Conservation (phyloP, 2,113 vertebrate genomes). For the Xenus cinereus region DNA sequence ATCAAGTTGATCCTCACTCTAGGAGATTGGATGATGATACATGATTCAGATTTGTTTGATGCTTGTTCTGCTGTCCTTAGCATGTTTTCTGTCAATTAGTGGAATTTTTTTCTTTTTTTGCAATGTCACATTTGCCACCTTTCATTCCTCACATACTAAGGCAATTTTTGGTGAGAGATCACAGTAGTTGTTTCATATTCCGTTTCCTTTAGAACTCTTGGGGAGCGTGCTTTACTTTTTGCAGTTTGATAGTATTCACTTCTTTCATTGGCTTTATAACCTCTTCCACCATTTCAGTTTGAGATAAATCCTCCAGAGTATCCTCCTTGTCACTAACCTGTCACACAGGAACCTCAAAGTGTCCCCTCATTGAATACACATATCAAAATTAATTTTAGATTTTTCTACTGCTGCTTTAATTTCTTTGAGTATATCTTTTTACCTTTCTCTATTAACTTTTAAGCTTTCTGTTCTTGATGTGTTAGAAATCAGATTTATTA, state of each 20-base stretch:
- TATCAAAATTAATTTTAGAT: background rate
- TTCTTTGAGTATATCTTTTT: background rate
- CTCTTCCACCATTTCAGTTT: background rate
- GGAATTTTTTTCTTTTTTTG: background rate
- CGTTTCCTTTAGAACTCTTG: background rate
- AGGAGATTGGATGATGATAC: background rate
- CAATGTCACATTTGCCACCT: background rate
- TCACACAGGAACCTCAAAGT: background rate
- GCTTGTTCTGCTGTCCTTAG: background rate
- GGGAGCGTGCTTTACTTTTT: background rate
- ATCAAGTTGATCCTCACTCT: background rate
- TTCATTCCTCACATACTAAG: background rate
- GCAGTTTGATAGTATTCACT: background rate
- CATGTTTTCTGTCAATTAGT: background rate
- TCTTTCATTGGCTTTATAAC: background rate
- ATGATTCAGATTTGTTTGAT: background rate
- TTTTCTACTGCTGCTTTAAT: background rate
- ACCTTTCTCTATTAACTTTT: background rate
- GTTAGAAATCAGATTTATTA: background rate
- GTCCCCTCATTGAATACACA: background rate
- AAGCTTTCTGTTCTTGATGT: background rate
- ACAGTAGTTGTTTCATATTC: background rate
- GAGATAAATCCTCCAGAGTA: background rate
- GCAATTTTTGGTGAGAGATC: background rate
- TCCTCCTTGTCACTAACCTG: background rate